Percentiles rank a stretch among this genome's conserved stretches.
Conservation (phyloP, 2,113 vertebrate genomes). For the Sigmodon hispidus region DNA sequence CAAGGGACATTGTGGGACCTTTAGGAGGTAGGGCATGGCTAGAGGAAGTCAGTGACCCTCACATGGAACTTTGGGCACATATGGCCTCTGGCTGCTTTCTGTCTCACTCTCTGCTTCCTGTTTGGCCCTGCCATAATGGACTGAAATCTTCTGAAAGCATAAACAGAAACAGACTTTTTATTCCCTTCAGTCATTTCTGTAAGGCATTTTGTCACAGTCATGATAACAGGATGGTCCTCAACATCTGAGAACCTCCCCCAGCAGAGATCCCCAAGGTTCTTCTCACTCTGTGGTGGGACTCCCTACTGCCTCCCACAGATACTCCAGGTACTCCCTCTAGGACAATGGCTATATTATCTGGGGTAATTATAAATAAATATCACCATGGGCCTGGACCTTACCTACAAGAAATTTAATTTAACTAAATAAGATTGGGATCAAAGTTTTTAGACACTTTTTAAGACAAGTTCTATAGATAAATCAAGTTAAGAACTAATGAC, state of each 20-base stretch:
- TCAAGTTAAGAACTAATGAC: not conserved
- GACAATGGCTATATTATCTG: not conserved
- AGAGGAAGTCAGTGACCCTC: not conserved
- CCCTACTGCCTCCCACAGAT: no score
- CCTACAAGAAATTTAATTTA: not conserved
- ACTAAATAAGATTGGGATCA: not conserved
- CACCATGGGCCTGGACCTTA: not conserved
- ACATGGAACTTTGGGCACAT: not conserved
- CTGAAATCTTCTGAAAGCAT: not conserved
- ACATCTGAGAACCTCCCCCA: not conserved
- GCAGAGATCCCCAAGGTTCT: not conserved
- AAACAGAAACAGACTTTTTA: not conserved
- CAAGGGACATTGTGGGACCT: not conserved
- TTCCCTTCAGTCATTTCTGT: not conserved
- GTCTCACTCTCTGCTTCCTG: not conserved
- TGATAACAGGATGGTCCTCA: not conserved
- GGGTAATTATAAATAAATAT: not conserved
- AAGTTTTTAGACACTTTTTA: not conserved
- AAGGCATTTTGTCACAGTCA: not conserved
- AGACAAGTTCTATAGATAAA: not conserved
- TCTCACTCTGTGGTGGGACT: rapidly evolving
- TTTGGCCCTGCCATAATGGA: no score
- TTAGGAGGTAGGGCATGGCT: not conserved
- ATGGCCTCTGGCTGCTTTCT: no score
- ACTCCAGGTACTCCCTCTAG: not conserved